Evolutionary conservation across 2,888 invertebrate genomes (phyloP).

Genomic region (Megastigmus dorsalis): DNA sequence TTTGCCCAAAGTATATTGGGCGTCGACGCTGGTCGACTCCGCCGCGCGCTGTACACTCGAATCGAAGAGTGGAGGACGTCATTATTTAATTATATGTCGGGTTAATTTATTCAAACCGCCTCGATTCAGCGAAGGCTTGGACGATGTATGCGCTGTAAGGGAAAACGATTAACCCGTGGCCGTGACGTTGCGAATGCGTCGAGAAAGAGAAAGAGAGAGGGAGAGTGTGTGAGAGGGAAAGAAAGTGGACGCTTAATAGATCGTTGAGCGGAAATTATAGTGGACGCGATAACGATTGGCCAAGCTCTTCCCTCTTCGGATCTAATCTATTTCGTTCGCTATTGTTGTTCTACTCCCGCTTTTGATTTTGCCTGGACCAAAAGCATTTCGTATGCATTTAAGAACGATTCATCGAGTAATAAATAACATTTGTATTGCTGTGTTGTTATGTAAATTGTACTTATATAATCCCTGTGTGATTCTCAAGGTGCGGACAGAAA

Average conservation of each 20-base stretch:
- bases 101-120: constrained; percentile 55
- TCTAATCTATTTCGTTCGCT: constrained; percentile 1
- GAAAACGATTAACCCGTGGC: constrained; percentile 48
- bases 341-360: no score
- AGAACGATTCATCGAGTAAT: no score
- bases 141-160: constrained; percentile 24
- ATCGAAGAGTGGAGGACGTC: constrained; percentile 59
- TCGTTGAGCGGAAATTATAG: constrained; percentile 47
- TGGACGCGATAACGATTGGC: constrained; percentile 51
- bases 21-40: constrained; percentile 58
- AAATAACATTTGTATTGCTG: no score
- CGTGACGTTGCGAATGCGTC: no score
- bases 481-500: no score
- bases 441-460: no score
- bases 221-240: background rate
- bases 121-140: constrained; percentile 21
- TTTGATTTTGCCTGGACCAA: no score
- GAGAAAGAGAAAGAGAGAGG: no score
- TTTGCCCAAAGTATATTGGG: constrained; percentile 63
- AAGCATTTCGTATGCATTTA: no score
- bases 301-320: background rate
- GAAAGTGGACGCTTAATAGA: constrained; percentile 24
- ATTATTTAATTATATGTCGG: constrained; percentile 65
- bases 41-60: no score
- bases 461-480: no score